phyloP scores from a whole-genome alignment of 2,888 invertebrate species.

The Silvanus unidentatus region DNA sequence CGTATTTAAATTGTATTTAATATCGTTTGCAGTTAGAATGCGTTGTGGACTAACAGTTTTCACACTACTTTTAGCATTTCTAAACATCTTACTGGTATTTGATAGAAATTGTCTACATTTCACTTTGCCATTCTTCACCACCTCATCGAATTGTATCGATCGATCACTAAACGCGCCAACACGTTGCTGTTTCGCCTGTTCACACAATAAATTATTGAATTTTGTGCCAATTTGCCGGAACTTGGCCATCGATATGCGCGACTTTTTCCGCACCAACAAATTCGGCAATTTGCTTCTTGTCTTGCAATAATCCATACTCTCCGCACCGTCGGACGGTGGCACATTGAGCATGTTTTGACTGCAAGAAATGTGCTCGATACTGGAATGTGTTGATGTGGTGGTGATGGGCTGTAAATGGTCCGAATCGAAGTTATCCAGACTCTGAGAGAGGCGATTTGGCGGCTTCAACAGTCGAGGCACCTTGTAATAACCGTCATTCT shows the following conservation, averaged over 20 bases:
- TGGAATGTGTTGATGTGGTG: conserved; percentile 32
- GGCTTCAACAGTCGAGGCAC: conserved; percentile 37
- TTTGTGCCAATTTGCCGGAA: conserved; percentile 40
- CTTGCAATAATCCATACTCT: conserved; percentile 33
- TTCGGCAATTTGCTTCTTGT: conserved; percentile 33
- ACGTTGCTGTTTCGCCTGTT: conserved; percentile 40
- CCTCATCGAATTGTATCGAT: conserved; percentile 39
- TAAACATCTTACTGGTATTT: conserved; percentile 40
- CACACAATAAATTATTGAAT: conserved; percentile 38
- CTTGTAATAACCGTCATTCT: conserved; percentile 39
- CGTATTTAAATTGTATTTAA: no score
- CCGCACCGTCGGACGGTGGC: conserved; percentile 16
- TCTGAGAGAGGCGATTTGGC: conserved; percentile 37
- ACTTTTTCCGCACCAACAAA: conserved; percentile 33
- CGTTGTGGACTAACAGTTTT: not conserved
- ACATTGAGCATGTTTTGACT: conserved; percentile 30
- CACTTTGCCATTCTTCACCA: conserved; percentile 42
- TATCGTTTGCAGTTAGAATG: no score
- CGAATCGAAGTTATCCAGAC: conserved; percentile 39
- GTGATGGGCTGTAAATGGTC: conserved; percentile 26
- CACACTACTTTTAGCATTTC: conserved; percentile 12
- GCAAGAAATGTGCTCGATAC: conserved; percentile 43
- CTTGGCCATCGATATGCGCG: conserved; percentile 36
- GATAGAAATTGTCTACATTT: conserved; percentile 41
- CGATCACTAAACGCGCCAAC: conserved; percentile 40